A percentile compares a stretch with the other conserved stretches of the same genome.
Conservation (phyloP, 2,888 invertebrate genomes). For the Metellina segmentata region DNA sequence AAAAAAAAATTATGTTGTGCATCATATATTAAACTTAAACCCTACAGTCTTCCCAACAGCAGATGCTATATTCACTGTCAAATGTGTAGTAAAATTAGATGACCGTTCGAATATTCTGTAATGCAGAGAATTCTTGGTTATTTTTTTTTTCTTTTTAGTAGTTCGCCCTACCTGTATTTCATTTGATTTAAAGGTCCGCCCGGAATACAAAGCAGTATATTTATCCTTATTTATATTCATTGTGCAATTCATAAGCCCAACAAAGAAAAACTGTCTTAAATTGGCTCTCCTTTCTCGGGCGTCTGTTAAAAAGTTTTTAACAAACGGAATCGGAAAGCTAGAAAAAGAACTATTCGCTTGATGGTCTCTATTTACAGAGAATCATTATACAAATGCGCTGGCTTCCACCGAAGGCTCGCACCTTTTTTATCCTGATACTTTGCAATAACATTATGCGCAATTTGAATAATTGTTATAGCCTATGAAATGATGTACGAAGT, state of each 20-base stretch:
- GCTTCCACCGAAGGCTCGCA: constrained; percentile 1
- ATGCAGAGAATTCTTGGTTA: too few relatives aligned
- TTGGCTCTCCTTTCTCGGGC: not conserved
- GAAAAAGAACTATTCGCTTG: constrained; percentile 4
- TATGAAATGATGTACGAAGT: constrained; percentile 64
- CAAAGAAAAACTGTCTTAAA: constrained; percentile 33
- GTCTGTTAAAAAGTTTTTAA: constrained; percentile 66
- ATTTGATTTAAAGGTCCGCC: not conserved
- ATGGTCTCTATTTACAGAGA: constrained; percentile 42
- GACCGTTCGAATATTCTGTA: too few relatives aligned
- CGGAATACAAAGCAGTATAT: constrained; percentile 55
- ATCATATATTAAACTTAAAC: too few relatives aligned
- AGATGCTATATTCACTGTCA: too few relatives aligned
- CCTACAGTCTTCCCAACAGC: too few relatives aligned
- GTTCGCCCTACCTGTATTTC: constrained; percentile 6
- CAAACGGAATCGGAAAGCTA: constrained; percentile 27
- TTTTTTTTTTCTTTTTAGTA: not conserved
- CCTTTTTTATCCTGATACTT: constrained; percentile 26
- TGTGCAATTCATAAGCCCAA: constrained; percentile 64
- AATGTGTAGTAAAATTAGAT: too few relatives aligned
- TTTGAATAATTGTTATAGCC: constrained; percentile 74
- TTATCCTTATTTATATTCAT: constrained; percentile 69
- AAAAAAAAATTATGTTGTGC: too few relatives aligned
- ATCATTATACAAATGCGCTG: constrained; percentile 63
- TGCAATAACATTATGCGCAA: constrained; percentile 62